A percentile compares a stretch with the other conserved stretches of the same genome.
phyloP scores from a whole-genome alignment of 2,113 vertebrate genomes.

The Coregonus clupeaformis region DNA sequence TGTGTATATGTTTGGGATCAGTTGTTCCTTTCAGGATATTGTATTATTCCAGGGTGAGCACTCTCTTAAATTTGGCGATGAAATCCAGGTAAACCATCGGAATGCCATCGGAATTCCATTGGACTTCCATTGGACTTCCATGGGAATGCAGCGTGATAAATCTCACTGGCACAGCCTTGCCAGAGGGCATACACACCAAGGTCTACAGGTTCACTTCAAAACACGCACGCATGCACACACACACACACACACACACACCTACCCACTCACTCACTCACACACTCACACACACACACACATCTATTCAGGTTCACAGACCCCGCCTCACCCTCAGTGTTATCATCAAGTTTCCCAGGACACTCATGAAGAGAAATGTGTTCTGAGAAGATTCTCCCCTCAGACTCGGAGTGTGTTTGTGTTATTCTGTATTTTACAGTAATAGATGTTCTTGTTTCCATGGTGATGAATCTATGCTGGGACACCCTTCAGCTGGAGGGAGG shows the following conservation, averaged over 20 bases:
- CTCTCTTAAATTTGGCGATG: conserved; percentile 59
- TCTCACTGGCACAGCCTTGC: conserved; percentile 55
- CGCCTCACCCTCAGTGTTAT: too few species aligned
- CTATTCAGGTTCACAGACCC: conserved; percentile 29
- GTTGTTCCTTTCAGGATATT: conserved; percentile 66
- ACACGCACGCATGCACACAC: neutral
- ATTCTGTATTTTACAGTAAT: conserved; percentile 39
- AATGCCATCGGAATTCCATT: conserved; percentile 22
- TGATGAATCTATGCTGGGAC: conserved; percentile 48
- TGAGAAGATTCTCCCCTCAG: conserved; percentile 17
- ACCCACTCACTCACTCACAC: neutral
- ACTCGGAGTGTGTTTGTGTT: conserved; percentile 37
- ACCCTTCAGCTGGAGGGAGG: conserved; percentile 39
- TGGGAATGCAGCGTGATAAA: conserved; percentile 66
- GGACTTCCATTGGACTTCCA: conserved; percentile 26
- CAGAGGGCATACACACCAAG: conserved; percentile 55
- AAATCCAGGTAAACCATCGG: conserved; percentile 69
- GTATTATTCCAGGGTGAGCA: conserved; percentile 56
- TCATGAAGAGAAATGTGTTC: conserved; percentile 24
- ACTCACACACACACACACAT: conserved; percentile 18
- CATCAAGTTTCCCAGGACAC: neutral
- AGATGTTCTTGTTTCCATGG: conserved; percentile 48
- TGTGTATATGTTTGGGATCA: conserved; percentile 37
- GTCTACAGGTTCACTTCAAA: conserved; percentile 14
- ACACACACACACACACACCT: conserved; percentile 2